Evolutionary conservation across 2,797 vertebrate species (phyloP).

Genomic region (Coccyzus lansbergi): DNA sequence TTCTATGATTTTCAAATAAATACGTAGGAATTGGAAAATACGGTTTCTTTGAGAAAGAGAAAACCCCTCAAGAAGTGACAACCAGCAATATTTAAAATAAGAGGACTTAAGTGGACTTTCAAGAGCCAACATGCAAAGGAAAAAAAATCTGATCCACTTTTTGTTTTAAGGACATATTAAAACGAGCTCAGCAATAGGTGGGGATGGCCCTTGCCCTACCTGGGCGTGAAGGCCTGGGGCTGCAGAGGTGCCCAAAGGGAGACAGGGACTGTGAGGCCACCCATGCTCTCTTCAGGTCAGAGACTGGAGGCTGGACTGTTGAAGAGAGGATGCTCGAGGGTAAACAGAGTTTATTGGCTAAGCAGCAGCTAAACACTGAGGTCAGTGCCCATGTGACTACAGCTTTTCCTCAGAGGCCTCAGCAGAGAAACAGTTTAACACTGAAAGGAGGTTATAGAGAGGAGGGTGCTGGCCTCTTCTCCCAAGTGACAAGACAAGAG

Average conservation of each 20-base stretch:
- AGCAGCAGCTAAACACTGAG: background rate
- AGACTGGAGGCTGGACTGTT: background rate
- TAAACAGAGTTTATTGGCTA: background rate
- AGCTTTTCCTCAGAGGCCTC: background rate
- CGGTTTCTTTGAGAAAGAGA: fast-evolving
- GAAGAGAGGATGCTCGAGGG: background rate
- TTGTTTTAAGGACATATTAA: background rate
- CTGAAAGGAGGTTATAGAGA: no score
- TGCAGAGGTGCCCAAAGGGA: background rate
- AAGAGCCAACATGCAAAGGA: background rate
- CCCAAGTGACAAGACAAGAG: no score
- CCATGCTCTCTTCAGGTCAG: background rate
- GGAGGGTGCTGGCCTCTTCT: no score
- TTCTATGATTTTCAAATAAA: no score
- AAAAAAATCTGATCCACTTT: background rate
- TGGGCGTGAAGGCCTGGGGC: background rate
- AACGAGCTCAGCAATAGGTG: background rate
- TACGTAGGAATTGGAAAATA: background rate
- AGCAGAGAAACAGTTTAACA: background rate
- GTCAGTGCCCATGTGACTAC: background rate
- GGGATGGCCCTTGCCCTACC: background rate
- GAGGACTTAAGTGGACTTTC: background rate
- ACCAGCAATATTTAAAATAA: background rate
- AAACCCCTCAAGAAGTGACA: fast-evolving
- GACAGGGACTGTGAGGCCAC: fast-evolving